Conservation (phyloP, 2,113 vertebrate species). For the Merops nubicus region DNA sequence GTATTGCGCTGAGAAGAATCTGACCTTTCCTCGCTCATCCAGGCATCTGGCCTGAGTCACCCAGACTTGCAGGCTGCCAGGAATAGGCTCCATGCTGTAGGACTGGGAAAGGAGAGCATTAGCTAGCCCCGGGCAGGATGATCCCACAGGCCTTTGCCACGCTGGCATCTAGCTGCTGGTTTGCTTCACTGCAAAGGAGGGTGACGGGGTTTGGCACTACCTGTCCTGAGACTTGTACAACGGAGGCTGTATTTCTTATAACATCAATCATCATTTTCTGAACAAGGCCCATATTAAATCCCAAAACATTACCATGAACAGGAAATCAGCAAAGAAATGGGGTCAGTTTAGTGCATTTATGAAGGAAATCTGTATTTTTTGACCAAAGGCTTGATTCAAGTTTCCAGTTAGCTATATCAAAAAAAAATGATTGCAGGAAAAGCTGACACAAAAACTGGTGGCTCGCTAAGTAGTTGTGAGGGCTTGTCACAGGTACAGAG, state of each 20-base stretch:
- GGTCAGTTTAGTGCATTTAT: not conserved
- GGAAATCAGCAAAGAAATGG: not conserved
- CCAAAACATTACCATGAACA: not conserved
- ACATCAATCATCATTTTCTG: not conserved
- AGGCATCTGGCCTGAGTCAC: not conserved
- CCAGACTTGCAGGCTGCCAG: not conserved
- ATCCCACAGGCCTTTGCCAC: not conserved
- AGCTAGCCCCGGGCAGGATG: not conserved
- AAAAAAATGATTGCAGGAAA: not conserved
- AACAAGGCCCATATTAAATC: not conserved
- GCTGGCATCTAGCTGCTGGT: not conserved
- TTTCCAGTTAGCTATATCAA: not conserved
- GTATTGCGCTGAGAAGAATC: not conserved
- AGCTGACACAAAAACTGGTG: not conserved
- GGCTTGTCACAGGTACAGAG: not conserved
- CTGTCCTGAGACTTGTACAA: fast-evolving
- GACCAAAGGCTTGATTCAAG: not conserved
- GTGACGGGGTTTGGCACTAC: not conserved
- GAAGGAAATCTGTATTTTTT: not conserved
- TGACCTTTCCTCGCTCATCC: not conserved
- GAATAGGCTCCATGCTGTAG: not conserved
- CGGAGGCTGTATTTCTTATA: not conserved
- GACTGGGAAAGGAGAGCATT: not conserved
- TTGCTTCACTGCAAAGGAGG: not conserved
- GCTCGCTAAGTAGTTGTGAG: not conserved